Evolutionary conservation across 2,888 invertebrate species (phyloP).

Genomic region (Geotrupes spiniger): DNA sequence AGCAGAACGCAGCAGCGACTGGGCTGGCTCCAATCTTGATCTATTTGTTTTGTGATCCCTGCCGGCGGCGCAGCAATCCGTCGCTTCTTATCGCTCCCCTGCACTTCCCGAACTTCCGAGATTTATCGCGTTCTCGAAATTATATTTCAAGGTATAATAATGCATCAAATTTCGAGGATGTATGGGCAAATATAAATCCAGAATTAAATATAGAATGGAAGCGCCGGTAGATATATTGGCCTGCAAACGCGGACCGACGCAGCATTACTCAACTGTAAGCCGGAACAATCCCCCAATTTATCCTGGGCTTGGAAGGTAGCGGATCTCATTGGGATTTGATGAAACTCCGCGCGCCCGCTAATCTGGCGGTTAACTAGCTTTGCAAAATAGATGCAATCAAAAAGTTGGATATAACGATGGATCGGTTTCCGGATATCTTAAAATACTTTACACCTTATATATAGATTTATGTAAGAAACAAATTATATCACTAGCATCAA

Average conservation of each 20-base stretch:
- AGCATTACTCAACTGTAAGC: slow-evolving; percentile 52
- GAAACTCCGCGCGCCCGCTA: slow-evolving; percentile 50
- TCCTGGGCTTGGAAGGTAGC: slow-evolving; percentile 48
- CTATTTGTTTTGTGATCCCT: slow-evolving; percentile 52
- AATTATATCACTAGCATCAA: no score
- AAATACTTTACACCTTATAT: no score
- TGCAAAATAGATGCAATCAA: slow-evolving; percentile 48
- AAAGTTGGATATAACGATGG: slow-evolving; percentile 21
- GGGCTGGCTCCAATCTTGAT: slow-evolving; percentile 49
- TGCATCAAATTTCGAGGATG: slow-evolving; percentile 50
- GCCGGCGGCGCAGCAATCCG: slow-evolving; percentile 46
- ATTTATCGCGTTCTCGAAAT: slow-evolving; percentile 45
- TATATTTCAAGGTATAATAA: slow-evolving; percentile 52
- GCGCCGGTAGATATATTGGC: slow-evolving; percentile 47
- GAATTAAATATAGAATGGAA: slow-evolving; percentile 52
- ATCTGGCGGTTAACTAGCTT: slow-evolving; percentile 52
- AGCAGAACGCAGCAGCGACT: slow-evolving; percentile 39
- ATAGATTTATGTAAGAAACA: no score
- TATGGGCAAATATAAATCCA: slow-evolving; percentile 51
- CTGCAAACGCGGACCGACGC: slow-evolving; percentile 50
- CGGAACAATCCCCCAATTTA: slow-evolving; percentile 52
- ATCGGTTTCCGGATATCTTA: no score
- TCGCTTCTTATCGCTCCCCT: slow-evolving; percentile 47
- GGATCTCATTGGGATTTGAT: slow-evolving; percentile 54
- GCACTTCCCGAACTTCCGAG: slow-evolving; percentile 39